phyloP scores from a whole-genome alignment of 2,113 vertebrate species.

The Pterocles orientalis region DNA sequence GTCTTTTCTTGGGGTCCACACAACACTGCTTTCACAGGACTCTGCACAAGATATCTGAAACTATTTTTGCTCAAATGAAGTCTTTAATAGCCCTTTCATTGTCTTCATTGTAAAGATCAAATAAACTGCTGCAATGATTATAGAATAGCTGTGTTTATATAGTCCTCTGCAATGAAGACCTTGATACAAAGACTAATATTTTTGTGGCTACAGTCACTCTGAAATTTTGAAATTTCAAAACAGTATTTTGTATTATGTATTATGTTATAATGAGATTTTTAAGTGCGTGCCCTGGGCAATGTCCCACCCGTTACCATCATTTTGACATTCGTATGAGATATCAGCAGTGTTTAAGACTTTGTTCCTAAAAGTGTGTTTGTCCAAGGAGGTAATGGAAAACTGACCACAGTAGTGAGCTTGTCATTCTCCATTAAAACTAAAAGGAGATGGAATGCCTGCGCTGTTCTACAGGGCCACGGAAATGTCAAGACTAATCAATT shows the following conservation, averaged over 20 bases:
- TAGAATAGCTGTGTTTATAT: not conserved
- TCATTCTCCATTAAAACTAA: not conserved
- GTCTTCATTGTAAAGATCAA: not conserved
- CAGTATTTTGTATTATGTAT: not conserved
- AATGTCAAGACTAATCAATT: not conserved
- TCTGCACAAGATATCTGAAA: not conserved
- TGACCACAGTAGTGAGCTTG: not conserved
- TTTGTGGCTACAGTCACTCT: not conserved
- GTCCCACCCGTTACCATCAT: not conserved
- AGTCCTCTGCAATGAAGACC: not conserved
- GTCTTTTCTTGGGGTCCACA: fast-evolving
- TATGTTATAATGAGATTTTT: not conserved
- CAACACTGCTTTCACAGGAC: not conserved
- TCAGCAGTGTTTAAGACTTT: not conserved
- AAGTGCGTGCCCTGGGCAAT: not conserved
- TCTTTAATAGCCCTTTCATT: not conserved
- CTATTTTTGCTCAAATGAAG: not conserved
- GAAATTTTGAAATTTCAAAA: not conserved
- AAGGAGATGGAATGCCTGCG: fast-evolving
- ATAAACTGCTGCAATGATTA: not conserved
- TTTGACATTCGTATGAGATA: not conserved
- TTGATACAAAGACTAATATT: not conserved
- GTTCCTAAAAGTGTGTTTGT: not conserved
- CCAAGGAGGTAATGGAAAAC: not conserved
- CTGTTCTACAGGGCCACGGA: not conserved